Evolutionary conservation across 2,113 vertebrate genomes (phyloP).

Genomic region (Cariama cristata): DNA sequence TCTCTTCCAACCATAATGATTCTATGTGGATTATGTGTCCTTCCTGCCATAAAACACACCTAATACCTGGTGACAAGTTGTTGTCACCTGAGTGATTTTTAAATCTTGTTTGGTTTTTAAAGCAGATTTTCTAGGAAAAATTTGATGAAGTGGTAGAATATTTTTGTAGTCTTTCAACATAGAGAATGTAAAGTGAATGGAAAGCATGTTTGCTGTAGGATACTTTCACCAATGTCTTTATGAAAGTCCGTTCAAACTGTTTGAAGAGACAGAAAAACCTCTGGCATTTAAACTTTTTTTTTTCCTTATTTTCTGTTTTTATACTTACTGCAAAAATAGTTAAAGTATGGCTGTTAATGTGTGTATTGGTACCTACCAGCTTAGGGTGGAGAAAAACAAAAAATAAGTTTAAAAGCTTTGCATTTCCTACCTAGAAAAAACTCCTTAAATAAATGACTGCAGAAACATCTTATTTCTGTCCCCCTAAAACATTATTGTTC

Average conservation of each 20-base stretch:
- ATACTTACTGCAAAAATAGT: background rate
- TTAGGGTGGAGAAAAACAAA: background rate
- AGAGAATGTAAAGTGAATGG: background rate
- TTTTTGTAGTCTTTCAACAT: fast-evolving
- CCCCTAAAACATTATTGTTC: background rate
- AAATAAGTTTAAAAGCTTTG: background rate
- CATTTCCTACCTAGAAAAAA: background rate
- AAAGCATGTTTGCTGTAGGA: background rate
- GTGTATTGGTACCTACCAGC: background rate
- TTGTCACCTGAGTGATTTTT: background rate
- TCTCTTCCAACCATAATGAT: no score
- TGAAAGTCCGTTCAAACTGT: background rate
- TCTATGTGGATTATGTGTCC: background rate
- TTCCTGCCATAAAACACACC: background rate
- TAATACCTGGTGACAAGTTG: background rate
- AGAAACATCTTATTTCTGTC: background rate
- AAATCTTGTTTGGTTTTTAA: background rate
- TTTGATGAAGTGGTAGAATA: background rate
- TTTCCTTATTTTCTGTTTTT: background rate
- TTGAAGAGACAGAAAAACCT: background rate
- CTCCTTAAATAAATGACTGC: background rate
- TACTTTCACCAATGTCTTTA: background rate
- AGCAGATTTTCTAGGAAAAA: background rate
- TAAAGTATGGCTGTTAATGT: background rate
- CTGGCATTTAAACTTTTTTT: background rate